Conservation (phyloP, 2,888 invertebrate species). For the Cataglyphis altisquamis region DNA sequence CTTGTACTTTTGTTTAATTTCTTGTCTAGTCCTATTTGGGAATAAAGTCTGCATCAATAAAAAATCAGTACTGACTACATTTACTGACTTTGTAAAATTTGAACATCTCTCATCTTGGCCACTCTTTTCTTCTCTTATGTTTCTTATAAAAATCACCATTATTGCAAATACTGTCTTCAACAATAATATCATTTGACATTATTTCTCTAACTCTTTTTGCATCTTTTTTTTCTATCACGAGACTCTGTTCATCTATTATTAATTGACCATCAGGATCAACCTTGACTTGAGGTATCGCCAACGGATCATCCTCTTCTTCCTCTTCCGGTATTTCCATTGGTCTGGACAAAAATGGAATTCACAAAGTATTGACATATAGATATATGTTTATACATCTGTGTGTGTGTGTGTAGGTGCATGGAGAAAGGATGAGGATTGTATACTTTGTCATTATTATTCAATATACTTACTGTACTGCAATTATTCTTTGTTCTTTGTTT, state of each 20-base stretch:
- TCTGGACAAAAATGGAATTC: slow-evolving; percentile 51
- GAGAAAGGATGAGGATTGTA: neutral
- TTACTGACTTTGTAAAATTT: slow-evolving; percentile 96
- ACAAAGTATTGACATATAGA: neutral
- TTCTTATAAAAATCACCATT: slow-evolving; percentile 91
- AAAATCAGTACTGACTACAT: slow-evolving; percentile 97
- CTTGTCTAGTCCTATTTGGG: slow-evolving; percentile 92
- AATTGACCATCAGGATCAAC: slow-evolving; percentile 95
- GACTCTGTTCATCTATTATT: slow-evolving; percentile 94
- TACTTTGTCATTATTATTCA: neutral
- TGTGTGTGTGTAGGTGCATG: neutral
- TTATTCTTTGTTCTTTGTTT: slow-evolving; percentile 58
- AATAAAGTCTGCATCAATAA: slow-evolving; percentile 95
- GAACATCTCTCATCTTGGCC: slow-evolving; percentile 93
- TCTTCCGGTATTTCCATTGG: slow-evolving; percentile 59
- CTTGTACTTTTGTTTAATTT: slow-evolving; percentile 97
- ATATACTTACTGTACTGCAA: slow-evolving; percentile 78
- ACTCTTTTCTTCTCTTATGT: slow-evolving; percentile 90
- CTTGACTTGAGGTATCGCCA: slow-evolving; percentile 92
- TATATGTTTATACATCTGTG: too few species aligned
- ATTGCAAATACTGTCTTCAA: slow-evolving; percentile 89
- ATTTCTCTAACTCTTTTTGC: slow-evolving; percentile 89
- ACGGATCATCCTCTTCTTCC: slow-evolving; percentile 82
- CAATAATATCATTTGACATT: slow-evolving; percentile 89
- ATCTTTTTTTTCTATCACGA: slow-evolving; percentile 92